Evolutionary conservation across 1,140 invertebrate species (phyloP).

Genomic region (Thaumatotibia leucotreta): DNA sequence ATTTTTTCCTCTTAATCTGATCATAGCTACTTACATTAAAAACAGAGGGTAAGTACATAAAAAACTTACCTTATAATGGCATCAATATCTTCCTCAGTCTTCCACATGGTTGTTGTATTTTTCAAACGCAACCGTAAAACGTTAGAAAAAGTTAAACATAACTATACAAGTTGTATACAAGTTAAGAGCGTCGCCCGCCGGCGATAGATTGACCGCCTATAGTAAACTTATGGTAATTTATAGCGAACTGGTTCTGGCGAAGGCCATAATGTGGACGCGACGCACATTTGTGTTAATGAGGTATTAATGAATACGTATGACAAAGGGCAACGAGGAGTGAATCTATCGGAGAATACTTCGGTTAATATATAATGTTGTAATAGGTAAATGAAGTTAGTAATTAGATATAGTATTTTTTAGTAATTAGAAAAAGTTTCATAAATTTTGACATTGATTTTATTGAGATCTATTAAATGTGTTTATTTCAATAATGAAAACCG

Average conservation of each 20-base stretch:
- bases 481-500: too few relatives aligned
- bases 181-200: background rate
- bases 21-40: background rate
- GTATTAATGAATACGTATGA: background rate
- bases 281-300: conserved; percentile 3
- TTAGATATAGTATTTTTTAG: too few relatives aligned
- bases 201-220: background rate
- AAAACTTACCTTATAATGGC: conserved; percentile 21
- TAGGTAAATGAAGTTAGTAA: too few relatives aligned
- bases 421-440: too few relatives aligned
- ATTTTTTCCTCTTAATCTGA: background rate
- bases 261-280: background rate
- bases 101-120: conserved; percentile 26
- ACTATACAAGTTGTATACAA: background rate
- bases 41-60: background rate
- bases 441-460: too few relatives aligned
- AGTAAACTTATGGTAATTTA: conserved; percentile 1
- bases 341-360: background rate
- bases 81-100: conserved; percentile 19
- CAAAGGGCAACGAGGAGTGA: background rate
- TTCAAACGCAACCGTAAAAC: background rate
- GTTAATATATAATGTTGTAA: too few relatives aligned
- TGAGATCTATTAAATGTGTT: too few relatives aligned
- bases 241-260: background rate
- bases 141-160: background rate